Base-by-base conservation (phyloP, 2,888 invertebrate species). In the Coelogynopora nodosa region DNA sequence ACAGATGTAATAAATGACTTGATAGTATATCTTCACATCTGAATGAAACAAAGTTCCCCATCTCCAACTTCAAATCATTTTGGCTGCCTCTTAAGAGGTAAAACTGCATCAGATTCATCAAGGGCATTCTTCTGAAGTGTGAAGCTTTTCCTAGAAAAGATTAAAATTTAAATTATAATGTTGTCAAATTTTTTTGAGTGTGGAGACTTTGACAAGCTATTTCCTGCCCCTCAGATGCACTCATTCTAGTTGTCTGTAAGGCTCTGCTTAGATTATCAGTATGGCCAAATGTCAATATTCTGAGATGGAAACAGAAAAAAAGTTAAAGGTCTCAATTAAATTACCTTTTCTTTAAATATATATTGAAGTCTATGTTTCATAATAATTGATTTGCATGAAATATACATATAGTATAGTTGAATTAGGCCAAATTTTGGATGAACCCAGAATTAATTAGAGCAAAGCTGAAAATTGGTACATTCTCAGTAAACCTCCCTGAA, bases 271-370 rank as follows among this genome's bases (percentile, higher is more conserved):
- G 23, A 74, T 74, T 74, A 74, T 74, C 23, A 23, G 74, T 74
- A 74, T 74, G 74, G 23, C 74, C 74, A 74, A 74, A 74, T 74
- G 74, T 74, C 74, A 74, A 74, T 74, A 74, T 74, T 74, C 74
- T 26, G 23, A 74, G 74, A 26, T 74, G 74, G 74, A 74, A 26
- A 74, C 74, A 74, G 23, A 74, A 74, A 74, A 74, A 74, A 74
- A 2, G 74, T 74, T 74, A 74, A 74, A 26, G 5, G 74, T 74
- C 27, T 74, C 74, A 10, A 74, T 74, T 49, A 49, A 49, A 49
- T 49, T 49, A 49, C 18, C 18, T 49, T 49, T 49, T 18, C 18
- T 49, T 49, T 5, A 49, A 49, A 49, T n/a, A n/a, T n/a, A n/a
- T n/a, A n/a, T n/a, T n/a, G n/a, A n/a, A n/a, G n/a, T n/a, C n/a